Evolutionary conservation across 2,888 invertebrate species (phyloP).

Genomic region (Acanthosepion pharaonis): DNA sequence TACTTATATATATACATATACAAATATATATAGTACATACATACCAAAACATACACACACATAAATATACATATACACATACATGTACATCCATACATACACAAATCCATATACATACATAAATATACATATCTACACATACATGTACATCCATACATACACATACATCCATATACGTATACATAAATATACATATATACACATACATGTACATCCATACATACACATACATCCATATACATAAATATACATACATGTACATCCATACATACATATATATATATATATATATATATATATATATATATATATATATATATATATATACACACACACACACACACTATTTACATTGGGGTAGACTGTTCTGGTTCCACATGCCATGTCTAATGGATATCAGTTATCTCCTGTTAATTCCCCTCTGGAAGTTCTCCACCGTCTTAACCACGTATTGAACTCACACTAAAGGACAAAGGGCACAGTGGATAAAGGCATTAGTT

Average conservation of each 20-base stretch:
- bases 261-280: not conserved
- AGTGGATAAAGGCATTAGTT: too few species aligned
- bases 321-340: too few species aligned
- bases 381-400: too few species aligned
- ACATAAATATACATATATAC: not conserved
- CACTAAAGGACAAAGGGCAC: too few species aligned
- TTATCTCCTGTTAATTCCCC: too few species aligned
- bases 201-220: not conserved
- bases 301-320: not conserved
- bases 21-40: too few species aligned
- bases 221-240: not conserved
- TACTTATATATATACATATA: not conserved
- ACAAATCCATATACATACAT: not conserved
- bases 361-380: too few species aligned
- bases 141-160: not conserved
- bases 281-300: not conserved
- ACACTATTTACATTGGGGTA: too few species aligned
- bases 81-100: not conserved
- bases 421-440: too few species aligned
- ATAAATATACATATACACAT: not conserved
- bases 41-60: not conserved
- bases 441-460: too few species aligned
- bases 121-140: not conserved
- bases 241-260: too few species aligned
- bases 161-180: not conserved